These are phyloP conservation scores for Lasioglossum leucozonium DNA, from an alignment of 2,888 invertebrate genomes.

Conservation along the genomic window DNA sequence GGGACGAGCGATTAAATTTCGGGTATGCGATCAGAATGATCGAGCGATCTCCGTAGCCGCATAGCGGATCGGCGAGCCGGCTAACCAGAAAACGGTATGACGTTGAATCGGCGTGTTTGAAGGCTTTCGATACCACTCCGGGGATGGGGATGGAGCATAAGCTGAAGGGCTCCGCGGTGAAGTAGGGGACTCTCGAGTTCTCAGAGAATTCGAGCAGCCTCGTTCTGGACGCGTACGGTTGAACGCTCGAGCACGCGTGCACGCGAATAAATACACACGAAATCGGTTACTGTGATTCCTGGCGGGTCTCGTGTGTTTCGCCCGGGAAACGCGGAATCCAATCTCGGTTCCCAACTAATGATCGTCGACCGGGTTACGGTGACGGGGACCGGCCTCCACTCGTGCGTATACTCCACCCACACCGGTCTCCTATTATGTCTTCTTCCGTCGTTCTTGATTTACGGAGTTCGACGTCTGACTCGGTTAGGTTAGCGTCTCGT, in stretches of 20 bases:
- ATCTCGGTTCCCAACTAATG: slow-evolving; percentile 48
- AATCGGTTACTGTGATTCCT: background rate
- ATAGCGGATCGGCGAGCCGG: slow-evolving; percentile 24
- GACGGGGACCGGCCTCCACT: background rate
- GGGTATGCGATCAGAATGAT: background rate
- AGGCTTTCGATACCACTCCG: slow-evolving; percentile 33
- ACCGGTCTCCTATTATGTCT: background rate
- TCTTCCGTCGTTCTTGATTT: slow-evolving; percentile 47
- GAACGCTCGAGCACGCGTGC: background rate
- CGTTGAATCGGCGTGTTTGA: slow-evolving; percentile 16
- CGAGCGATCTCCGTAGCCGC: slow-evolving; percentile 16
- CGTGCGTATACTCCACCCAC: background rate
- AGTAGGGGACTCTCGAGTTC: slow-evolving; percentile 27
- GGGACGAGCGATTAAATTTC: background rate
- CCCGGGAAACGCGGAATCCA: slow-evolving; percentile 8
- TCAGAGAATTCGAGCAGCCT: slow-evolving; percentile 13
- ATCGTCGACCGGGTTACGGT: slow-evolving; percentile 23
- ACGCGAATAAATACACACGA: slow-evolving; percentile 16
- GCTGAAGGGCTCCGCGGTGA: slow-evolving; percentile 12
- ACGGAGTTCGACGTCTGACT: slow-evolving; percentile 31
- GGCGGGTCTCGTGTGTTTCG: background rate
- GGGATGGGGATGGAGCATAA: background rate
- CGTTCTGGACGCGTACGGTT: background rate
- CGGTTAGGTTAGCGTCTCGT: background rate
- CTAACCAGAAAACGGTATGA: slow-evolving; percentile 55